Evolutionary conservation across 2,888 invertebrate species (phyloP).

Genomic region (Torymus aiolomorphi): DNA sequence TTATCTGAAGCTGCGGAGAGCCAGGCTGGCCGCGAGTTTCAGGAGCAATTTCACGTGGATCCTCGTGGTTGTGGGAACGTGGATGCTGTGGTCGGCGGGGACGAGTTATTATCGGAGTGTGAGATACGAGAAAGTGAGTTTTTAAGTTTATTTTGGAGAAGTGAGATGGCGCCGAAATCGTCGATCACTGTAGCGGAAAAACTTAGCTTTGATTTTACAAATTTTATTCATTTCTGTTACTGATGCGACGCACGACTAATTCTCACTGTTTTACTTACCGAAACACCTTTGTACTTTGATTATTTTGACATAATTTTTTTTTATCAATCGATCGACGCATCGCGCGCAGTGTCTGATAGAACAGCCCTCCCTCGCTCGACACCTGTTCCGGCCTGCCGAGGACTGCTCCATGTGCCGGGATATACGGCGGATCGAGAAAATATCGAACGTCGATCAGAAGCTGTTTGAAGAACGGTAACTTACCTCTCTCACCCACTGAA

Average conservation of each 20-base stretch:
- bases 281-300: conserved; percentile 1
- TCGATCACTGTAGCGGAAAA: no score
- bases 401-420: conserved; percentile 87
- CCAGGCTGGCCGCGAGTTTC: background rate
- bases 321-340: background rate
- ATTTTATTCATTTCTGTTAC: conserved; percentile 7
- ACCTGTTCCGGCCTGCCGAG: conserved; percentile 85
- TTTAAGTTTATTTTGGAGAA: no score
- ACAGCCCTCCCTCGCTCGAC: conserved; percentile 65
- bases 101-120: conserved; percentile 9
- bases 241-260: no score
- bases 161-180: no score
- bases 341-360: conserved; percentile 68
- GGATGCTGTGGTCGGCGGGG: background rate
- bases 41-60: background rate
- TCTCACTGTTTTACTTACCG: no score
- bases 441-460: conserved; percentile 81
- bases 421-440: conserved; percentile 80
- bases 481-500: background rate
- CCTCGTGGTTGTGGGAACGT: background rate
- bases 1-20: conserved; percentile 58
- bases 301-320: conserved; percentile 2
- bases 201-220: no score
- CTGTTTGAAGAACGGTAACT: conserved; percentile 84
- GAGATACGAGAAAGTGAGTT: conserved; percentile 62